Percentiles rank a stretch among this genome's conserved stretches.
These are phyloP conservation scores for Hozukius guyotensis DNA, from an alignment of 2,797 vertebrate species.

Conservation along the genomic window DNA sequence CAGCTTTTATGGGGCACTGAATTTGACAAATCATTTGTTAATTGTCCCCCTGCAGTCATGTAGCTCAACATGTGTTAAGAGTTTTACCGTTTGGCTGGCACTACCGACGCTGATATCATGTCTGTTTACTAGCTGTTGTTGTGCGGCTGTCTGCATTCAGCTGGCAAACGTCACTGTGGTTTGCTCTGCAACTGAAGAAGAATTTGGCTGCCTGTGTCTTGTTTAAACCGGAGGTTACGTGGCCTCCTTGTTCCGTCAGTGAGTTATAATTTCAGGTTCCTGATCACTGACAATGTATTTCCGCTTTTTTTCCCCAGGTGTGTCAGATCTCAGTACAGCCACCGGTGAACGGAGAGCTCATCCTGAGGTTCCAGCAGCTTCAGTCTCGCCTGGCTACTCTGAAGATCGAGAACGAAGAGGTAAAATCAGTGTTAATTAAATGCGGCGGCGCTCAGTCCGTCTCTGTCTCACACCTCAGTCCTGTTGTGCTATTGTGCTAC, in stretches of 20 bases:
- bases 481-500: no score
- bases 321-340: slow-evolving; percentile 96
- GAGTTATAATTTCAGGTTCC: not conserved
- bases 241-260: not conserved
- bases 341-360: slow-evolving; percentile 93
- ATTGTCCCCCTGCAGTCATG: slow-evolving; percentile 51
- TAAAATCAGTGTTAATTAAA: slow-evolving; percentile 61
- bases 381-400: slow-evolving; percentile 95
- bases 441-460: no score
- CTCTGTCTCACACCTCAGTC: no score
- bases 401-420: slow-evolving; percentile 99
- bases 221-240: not conserved
- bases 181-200: slow-evolving; percentile 23
- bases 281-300: not conserved
- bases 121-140: slow-evolving; percentile 62
- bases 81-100: slow-evolving; percentile 59
- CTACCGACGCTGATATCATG: slow-evolving; percentile 61
- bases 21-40: slow-evolving; percentile 63
- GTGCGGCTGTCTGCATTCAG: slow-evolving; percentile 45
- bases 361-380: slow-evolving; percentile 95
- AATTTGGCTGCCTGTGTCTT: slow-evolving; percentile 15
- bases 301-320: slow-evolving; percentile 80
- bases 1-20: slow-evolving; percentile 54
- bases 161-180: slow-evolving; percentile 31
- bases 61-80: slow-evolving; percentile 51